Evolutionary conservation across 2,797 vertebrate species (phyloP).

Genomic region (Pteropus rufus): DNA sequence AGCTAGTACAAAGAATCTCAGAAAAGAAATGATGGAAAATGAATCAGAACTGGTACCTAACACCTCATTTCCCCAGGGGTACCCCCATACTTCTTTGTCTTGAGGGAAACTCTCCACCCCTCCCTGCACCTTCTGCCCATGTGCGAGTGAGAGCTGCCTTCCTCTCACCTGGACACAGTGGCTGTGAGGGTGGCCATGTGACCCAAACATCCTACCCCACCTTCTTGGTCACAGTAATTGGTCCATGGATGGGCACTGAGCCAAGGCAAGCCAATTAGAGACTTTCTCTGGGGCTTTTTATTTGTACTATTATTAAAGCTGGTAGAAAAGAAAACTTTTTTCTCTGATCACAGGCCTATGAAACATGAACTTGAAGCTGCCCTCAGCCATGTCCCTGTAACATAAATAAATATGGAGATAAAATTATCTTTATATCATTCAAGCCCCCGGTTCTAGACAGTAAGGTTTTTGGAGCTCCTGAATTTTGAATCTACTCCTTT

Average conservation of each 20-base stretch:
- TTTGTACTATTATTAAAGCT: conserved; percentile 18
- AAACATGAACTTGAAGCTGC: background rate
- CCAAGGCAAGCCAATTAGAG: conserved; percentile 30
- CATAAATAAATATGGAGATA: background rate
- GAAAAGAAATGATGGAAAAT: background rate
- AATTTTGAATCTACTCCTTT: background rate
- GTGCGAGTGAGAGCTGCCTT: background rate
- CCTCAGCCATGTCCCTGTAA: background rate
- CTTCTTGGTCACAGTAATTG: background rate
- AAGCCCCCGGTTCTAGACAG: background rate
- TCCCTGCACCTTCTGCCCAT: background rate
- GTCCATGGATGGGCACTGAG: background rate
- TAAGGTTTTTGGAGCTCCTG: background rate
- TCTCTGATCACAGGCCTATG: background rate
- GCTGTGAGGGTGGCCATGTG: background rate
- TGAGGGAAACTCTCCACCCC: background rate
- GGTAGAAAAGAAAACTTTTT: background rate
- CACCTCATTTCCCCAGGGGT: background rate
- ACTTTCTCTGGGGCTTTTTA: background rate
- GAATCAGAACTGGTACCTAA: too few relatives aligned
- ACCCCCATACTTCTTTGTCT: background rate
- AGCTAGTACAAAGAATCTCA: background rate
- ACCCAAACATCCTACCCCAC: background rate
- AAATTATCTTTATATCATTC: background rate
- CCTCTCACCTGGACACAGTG: background rate